Conservation (phyloP, 2,113 vertebrate genomes). For the Microtus ochrogaster region DNA sequence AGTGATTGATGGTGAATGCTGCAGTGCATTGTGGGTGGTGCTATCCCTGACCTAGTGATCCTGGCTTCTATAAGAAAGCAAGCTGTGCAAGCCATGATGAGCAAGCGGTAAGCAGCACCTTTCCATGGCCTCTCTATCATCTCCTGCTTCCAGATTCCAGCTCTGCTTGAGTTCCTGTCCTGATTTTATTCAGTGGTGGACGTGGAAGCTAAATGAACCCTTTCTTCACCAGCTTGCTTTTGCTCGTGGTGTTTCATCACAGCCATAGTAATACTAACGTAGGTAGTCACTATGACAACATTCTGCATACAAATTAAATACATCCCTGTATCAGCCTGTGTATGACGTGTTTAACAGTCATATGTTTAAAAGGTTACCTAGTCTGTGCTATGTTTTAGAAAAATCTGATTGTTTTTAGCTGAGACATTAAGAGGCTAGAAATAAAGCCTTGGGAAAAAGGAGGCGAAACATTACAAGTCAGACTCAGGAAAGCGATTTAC, state of each 20-base stretch:
- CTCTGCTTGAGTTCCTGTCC: too few relatives aligned
- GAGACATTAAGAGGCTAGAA: neutral
- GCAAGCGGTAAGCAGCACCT: neutral
- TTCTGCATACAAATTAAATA: neutral
- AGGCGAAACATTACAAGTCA: neutral
- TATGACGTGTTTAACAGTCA: neutral
- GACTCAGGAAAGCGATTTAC: neutral
- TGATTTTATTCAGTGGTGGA: too few relatives aligned
- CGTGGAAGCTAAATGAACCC: neutral
- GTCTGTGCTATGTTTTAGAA: neutral
- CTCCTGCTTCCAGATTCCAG: neutral
- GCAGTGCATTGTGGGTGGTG: too few relatives aligned
- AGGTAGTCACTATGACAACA: neutral
- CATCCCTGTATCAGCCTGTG: neutral
- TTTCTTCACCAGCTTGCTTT: neutral
- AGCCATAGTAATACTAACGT: too few relatives aligned
- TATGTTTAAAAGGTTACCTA: neutral
- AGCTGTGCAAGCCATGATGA: neutral
- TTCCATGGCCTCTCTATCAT: neutral
- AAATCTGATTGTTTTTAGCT: neutral
- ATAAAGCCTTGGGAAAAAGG: neutral
- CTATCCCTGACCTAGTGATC: neutral
- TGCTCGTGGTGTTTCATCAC: neutral
- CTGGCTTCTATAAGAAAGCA: neutral
- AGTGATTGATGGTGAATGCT: too few relatives aligned